A percentile compares a stretch with the other conserved stretches of the same genome.
Evolutionary conservation across 1,140 invertebrate species (phyloP).

Genomic region (Brachionus paranguensis): DNA sequence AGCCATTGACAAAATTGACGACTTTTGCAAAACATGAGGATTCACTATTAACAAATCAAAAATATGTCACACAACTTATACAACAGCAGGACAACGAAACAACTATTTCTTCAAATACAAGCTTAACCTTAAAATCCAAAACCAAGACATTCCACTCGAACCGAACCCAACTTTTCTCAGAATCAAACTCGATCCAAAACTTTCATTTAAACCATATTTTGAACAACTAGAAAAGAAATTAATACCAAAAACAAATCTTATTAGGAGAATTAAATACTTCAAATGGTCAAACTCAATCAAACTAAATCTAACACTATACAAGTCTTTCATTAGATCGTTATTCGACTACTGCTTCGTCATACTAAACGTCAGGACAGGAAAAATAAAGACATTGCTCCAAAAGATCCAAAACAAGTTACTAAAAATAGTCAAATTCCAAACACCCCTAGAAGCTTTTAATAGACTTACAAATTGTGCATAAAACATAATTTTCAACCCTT

Average conservation of each 20-base stretch:
- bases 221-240: neutral
- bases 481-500: no score
- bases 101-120: no score
- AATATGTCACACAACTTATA: neutral
- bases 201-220: neutral
- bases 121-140: no score
- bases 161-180: neutral
- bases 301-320: neutral
- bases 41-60: neutral
- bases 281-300: neutral
- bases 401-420: neutral
- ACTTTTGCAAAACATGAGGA: neutral
- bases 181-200: neutral
- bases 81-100: neutral
- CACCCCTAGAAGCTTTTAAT: no score
- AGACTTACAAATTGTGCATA: no score
- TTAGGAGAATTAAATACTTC: neutral
- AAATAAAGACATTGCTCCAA: neutral
- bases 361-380: neutral
- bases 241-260: neutral
- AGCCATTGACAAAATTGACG: neutral
- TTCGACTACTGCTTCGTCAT: neutral
- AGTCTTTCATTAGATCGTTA: neutral
- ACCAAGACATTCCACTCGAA: neutral
- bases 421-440: neutral